Base-by-base conservation (phyloP, 1,140 invertebrate species). In the Saccostrea echinata region DNA sequence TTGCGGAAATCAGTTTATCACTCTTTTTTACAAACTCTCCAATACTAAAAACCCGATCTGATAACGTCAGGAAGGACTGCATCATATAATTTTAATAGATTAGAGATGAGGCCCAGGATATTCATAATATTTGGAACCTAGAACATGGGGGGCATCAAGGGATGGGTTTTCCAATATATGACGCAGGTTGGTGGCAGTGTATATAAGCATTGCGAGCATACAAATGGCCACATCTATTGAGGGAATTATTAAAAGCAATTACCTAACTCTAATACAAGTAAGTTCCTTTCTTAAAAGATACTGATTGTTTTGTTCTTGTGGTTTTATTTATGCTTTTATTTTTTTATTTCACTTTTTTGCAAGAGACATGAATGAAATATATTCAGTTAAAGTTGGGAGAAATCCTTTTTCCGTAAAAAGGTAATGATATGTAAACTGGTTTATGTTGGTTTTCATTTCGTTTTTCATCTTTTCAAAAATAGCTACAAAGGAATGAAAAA, bases 241-340 rank as follows among this genome's bases (percentile, higher is more conserved):
- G 16, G 68, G 68, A 76, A 30, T 76, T 76, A 76, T 76, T 76
- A 76, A 76, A 76, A 76, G 68, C 68, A 76, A 76, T 76, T 76
- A 76, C 68, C 68, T 30, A 30, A 76, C 68, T 76, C 68, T 13
- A 8, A 76, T 30, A 76, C 68, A 76, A 76, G 68, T 76, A 76
- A 76, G 68, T 76, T 13, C 33, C 18, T 76, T 16, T 11, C 24
- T 76, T 16, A 13, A 35, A 30, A 33, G 13, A 11, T 76, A 13
- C 30, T 11, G 27, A 30, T 6, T 13, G 30, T 43, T 43, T 43
- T 43, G 43, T 8, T 43, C 43, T 4, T 43, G 43, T 43, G 6
- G 43, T 43, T 43, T 43, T 43, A 43, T 4, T 9, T 43, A 43
- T 4, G 1, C 43, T 8, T 43, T 43, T 43, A 43, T 43, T 43